Conservation (phyloP, 2,888 invertebrate species). For the Epiblema foenella region DNA sequence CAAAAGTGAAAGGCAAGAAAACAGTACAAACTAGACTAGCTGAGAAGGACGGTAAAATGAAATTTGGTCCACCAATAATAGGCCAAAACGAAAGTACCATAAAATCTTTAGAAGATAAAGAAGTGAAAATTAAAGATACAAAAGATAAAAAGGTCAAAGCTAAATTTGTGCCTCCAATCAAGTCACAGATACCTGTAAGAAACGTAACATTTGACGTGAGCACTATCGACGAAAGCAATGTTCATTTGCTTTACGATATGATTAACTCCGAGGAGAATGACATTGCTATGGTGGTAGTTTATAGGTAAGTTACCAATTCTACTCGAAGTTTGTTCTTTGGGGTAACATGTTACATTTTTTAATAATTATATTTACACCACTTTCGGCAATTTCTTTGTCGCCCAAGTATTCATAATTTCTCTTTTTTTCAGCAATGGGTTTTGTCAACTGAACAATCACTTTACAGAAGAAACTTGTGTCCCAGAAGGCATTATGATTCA, state of each 20-base stretch:
- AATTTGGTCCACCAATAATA: constrained; percentile 63
- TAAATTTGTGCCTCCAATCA: constrained; percentile 68
- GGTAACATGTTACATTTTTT: too few species aligned
- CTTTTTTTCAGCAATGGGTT: constrained; percentile 67
- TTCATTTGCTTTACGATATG: constrained; percentile 40
- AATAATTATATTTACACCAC: too few species aligned
- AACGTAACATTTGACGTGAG: constrained; percentile 58
- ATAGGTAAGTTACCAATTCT: constrained; percentile 51
- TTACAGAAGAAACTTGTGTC: constrained; percentile 62
- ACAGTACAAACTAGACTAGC: constrained; percentile 67
- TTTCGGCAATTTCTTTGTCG: too few species aligned
- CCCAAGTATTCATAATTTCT: not conserved
- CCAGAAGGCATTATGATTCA: constrained; percentile 66
- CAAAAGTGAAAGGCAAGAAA: constrained; percentile 52
- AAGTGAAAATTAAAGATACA: constrained; percentile 33
- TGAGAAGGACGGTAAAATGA: constrained; percentile 75
- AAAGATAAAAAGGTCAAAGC: constrained; percentile 60
- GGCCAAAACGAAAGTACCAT: constrained; percentile 22
- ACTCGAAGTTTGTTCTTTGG: not conserved
- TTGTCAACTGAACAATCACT: constrained; percentile 68
- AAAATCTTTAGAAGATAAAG: constrained; percentile 21
- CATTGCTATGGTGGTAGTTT: constrained; percentile 57
- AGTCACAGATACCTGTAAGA: constrained; percentile 66
- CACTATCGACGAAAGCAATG: constrained; percentile 53
- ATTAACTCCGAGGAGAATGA: constrained; percentile 47